Base-by-base conservation (phyloP, 2,797 vertebrate species). In the Sebastes wilsoni region DNA sequence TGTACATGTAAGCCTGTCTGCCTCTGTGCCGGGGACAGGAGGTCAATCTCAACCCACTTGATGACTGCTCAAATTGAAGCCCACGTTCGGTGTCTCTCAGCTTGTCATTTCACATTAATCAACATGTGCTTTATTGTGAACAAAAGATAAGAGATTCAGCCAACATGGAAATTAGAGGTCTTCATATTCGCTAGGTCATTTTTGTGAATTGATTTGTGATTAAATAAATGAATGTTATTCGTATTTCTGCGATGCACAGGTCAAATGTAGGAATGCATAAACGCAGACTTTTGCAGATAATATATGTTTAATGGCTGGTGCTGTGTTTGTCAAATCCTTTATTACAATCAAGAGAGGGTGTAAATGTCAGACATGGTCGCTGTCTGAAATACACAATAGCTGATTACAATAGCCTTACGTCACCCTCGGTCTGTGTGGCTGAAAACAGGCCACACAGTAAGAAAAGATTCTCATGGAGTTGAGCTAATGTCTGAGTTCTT, bases 51-150 rank as follows among this genome's bases (percentile, higher is more conserved):
- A 84, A 30, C 82, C 80, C 67, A 83, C 87, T 83, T 90, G 80
- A 87, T 90, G 85, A 88, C 80, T 81, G 56, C 82, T 81, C 54
- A 13, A 72, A 88, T 73, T 82, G 66, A 83, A 84, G 81, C 75
- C 87, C 69, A 72, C 55, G 36, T 75, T 85, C 59, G 4, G 62
- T 62, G 73, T 81, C 77, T 82, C 78, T 82, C 81, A 70, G 77
- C 80, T 81, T 77, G 77, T 90, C 86, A 66, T 79, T 75, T 81
- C 83, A 77, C 74, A 84, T 90, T 88, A 91, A 90, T 93, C 87
- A 88, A 77, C 66, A 23, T 54, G 75, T 65, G 65, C 75, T 88
- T 84, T 73, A 79, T 55, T 20, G 59, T n/a, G 74, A 88, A 88
- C 74, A 89, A 86, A 81, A 83, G 76, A 88, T 38, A 55, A 83